Conservation (phyloP, 2,113 vertebrate species). For the Naja naja region DNA sequence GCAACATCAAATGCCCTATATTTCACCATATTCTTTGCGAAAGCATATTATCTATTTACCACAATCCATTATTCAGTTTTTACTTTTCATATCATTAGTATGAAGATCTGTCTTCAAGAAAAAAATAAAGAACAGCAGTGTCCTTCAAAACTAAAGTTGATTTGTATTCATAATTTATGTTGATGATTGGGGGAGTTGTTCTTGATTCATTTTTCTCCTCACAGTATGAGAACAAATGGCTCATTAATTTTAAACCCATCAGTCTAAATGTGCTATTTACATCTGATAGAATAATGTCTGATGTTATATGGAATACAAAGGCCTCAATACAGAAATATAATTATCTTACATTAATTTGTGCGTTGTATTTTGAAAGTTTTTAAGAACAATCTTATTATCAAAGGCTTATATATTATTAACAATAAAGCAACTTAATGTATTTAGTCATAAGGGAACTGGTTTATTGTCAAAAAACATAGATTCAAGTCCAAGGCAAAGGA, state of each 20-base stretch:
- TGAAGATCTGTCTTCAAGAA: slow-evolving; percentile 23
- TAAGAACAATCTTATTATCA: slow-evolving; percentile 29
- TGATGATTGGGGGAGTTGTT: slow-evolving; percentile 26
- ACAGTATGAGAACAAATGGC: slow-evolving; percentile 45
- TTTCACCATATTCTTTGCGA: background rate
- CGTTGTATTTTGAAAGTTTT: slow-evolving; percentile 39
- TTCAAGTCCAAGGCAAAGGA: background rate
- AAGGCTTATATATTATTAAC: background rate
- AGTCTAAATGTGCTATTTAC: slow-evolving; percentile 37
- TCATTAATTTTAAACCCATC: slow-evolving; percentile 59
- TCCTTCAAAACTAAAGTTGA: slow-evolving; percentile 47
- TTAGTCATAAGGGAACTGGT: background rate
- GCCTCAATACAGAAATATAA: slow-evolving; percentile 36
- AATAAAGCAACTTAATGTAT: background rate
- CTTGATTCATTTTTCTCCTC: slow-evolving; percentile 42
- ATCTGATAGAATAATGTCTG: slow-evolving; percentile 53
- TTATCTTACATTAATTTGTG: slow-evolving; percentile 23
- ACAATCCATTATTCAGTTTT: background rate
- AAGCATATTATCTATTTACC: background rate
- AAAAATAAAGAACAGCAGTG: slow-evolving; percentile 14
- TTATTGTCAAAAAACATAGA: background rate
- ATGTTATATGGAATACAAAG: slow-evolving; percentile 41
- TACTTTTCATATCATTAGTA: slow-evolving; percentile 3
- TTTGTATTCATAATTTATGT: slow-evolving; percentile 51
- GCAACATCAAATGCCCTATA: background rate